phyloP scores from a whole-genome alignment of 2,888 invertebrate genomes.

The Cosmia pyralina region DNA sequence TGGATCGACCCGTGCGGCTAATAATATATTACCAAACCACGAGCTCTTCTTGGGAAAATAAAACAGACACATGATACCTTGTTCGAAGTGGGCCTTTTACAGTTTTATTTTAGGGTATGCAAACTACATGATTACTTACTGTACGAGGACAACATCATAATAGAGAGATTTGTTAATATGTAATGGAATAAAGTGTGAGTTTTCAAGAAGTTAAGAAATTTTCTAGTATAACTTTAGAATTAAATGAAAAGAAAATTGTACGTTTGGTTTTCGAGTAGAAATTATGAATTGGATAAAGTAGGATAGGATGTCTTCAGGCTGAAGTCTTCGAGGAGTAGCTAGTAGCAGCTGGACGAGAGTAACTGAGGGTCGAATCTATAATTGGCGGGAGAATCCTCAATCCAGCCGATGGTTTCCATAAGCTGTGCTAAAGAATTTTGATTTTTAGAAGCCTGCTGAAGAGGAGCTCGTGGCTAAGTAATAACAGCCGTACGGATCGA shows the following conservation, averaged over 20 bases:
- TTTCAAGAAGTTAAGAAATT: slow-evolving; percentile 11
- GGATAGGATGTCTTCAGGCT: too few species aligned
- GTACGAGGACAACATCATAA: slow-evolving; percentile 5
- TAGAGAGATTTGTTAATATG: slow-evolving; percentile 48
- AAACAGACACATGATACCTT: too few species aligned
- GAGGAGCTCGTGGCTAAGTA: too few species aligned
- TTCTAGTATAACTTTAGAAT: background rate
- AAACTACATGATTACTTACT: slow-evolving; percentile 34
- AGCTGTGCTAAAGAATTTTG: too few species aligned
- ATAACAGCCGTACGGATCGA: too few species aligned
- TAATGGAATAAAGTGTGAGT: slow-evolving; percentile 23
- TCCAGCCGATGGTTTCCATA: too few species aligned
- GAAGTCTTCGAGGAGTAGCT: background rate
- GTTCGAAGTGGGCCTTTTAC: slow-evolving; percentile 3
- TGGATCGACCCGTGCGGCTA: too few species aligned
- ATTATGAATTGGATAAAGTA: background rate
- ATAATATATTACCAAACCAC: too few species aligned
- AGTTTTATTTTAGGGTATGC: background rate
- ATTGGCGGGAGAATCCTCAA: too few species aligned
- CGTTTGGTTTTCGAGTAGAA: background rate
- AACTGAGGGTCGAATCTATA: background rate
- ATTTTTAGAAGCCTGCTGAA: too few species aligned
- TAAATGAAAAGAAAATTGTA: background rate
- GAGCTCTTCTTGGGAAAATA: too few species aligned
- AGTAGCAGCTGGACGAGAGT: background rate